Evolutionary conservation across 2,113 vertebrate genomes (phyloP), one percentile per base, ranked within the genome.

Genomic region (Pelusios castaneus): DNA sequence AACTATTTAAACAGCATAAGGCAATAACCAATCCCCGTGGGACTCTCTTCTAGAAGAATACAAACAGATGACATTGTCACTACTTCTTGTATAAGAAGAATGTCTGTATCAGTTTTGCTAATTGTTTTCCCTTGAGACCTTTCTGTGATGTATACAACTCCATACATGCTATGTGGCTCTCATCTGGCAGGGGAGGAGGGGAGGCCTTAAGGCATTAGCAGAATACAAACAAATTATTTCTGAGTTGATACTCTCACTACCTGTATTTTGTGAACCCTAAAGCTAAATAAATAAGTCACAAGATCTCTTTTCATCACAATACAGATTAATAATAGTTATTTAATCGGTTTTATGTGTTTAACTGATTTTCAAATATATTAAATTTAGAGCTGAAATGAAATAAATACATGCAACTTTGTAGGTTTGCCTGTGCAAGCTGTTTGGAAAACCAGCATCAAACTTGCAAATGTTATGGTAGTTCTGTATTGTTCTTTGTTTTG

Each of bases 391-490:
- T n/a, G 21, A 77, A 89, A 58, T 56, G 12, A 11, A 10, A 55
- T 31, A 25, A n/a, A 43, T 55, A 43, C 14, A 54, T 60, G 55
- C 22, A 63, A 47, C 6, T 27, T 77, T 29, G 11, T 38, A 54
- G 7, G 2, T 2, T 89, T 82, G 31, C 25, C n/a, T 70, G 63
- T n/a, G 9, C 70, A 78, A 85, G 14, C 45, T 86, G 10, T n/a
- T 38, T 80, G 54, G 47, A 87, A 92, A 91, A 80, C 4, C 10
- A 89, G 31, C 52, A 85, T 13, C 45, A 91, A 60, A n/a, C 16
- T 83, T 85, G 29, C 60, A 82, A n/a, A 85, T 80, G 38, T 49
- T 91, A 82, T 54, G 60, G 10, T 87, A 89, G 11, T 31, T 89
- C 81, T 89, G 11, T 1, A 85, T 47, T 47, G 7, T 47, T 47